A percentile compares a stretch with the other conserved stretches of the same genome.
Evolutionary conservation across 2,888 invertebrate species (phyloP).

Genomic region (Tipula lateralis): DNA sequence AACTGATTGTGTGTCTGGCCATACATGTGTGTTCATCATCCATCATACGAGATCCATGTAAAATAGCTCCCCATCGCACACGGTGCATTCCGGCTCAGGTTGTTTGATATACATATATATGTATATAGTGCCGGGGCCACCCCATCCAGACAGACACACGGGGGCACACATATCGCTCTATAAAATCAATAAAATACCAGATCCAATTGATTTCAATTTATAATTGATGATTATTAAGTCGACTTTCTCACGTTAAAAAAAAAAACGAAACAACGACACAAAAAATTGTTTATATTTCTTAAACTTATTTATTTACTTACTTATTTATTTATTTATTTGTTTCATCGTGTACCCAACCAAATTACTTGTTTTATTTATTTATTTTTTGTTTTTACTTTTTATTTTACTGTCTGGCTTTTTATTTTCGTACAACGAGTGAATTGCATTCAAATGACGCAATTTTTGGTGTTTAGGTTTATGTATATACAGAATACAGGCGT

Average conservation of each 20-base stretch:
- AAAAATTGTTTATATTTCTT: background rate
- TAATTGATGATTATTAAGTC: conserved; percentile 19
- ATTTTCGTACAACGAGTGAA: background rate
- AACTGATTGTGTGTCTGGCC: background rate
- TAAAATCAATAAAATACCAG: background rate
- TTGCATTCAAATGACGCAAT: conserved; percentile 4
- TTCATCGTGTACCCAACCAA: conserved; percentile 11
- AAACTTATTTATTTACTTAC: background rate
- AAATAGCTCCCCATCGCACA: background rate
- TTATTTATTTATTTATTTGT: background rate
- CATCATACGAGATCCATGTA: background rate
- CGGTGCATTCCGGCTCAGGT: too few relatives aligned
- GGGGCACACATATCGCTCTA: background rate
- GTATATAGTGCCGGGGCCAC: background rate
- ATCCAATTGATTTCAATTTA: conserved; percentile 13
- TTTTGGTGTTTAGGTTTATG: background rate
- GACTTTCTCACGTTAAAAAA: conserved; percentile 19
- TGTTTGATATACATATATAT: too few relatives aligned
- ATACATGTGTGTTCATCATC: conserved; percentile 15
- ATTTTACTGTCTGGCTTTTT: conserved; percentile 14
- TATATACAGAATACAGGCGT: too few relatives aligned
- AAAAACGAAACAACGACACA: background rate
- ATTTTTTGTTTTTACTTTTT: background rate
- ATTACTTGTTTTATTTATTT: conserved; percentile 21
- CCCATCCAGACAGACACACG: background rate